Evolutionary conservation across 2,888 invertebrate species (phyloP).

Genomic region (Phasia obesa): DNA sequence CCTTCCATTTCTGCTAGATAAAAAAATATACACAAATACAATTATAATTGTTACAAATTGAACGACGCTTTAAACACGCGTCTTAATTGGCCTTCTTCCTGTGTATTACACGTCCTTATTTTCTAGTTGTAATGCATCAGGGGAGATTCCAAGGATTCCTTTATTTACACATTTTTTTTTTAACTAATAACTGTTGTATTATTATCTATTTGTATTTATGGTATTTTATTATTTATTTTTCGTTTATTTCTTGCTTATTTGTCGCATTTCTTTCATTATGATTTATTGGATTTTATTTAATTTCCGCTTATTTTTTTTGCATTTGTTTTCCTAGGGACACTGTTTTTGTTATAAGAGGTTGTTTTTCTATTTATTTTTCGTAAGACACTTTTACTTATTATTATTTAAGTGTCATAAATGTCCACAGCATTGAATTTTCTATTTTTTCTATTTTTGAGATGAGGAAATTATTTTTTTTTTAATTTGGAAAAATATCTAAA

Average conservation of each 20-base stretch:
- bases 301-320: constrained; percentile 76
- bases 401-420: constrained; percentile 54
- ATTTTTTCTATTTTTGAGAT: background rate
- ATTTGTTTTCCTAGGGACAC: constrained; percentile 47
- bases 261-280: constrained; percentile 73
- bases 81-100: constrained; percentile 74
- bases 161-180: constrained; percentile 25
- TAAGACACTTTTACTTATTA: constrained; percentile 14
- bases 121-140: constrained; percentile 1
- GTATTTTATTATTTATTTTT: constrained; percentile 58
- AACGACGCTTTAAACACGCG: constrained; percentile 82
- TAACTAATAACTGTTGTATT: constrained; percentile 54
- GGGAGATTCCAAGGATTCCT: constrained; percentile 49
- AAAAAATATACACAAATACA: constrained; percentile 50
- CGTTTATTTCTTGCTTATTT: constrained; percentile 42
- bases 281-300: constrained; percentile 79
- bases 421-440: constrained; percentile 10
- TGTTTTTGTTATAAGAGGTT: constrained; percentile 33
- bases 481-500: background rate
- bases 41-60: constrained; percentile 82
- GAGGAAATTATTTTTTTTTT: background rate
- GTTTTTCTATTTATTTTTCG: constrained; percentile 2
- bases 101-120: constrained; percentile 51
- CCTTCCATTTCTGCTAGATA: constrained; percentile 73
- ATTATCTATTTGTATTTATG: constrained; percentile 61